Evolutionary conservation across 2,888 invertebrate genomes (phyloP).

Genomic region (Agrotis segetum): DNA sequence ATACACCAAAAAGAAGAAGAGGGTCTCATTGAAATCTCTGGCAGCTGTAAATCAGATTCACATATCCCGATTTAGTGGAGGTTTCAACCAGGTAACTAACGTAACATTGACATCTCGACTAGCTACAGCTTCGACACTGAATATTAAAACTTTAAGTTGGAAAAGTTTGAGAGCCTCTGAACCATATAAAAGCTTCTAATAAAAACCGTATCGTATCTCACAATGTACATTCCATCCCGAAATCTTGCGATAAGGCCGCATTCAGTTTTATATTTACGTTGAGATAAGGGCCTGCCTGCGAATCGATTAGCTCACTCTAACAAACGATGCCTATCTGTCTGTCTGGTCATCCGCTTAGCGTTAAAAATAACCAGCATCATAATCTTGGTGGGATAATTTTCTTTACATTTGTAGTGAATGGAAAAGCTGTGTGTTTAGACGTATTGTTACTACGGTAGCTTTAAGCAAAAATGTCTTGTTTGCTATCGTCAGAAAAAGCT

Average conservation of each 20-base stretch:
- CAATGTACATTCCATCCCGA: constrained; percentile 70
- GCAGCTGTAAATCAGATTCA: too few relatives aligned
- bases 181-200: constrained; percentile 20
- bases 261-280: constrained; percentile 81
- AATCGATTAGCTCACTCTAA: constrained; percentile 78
- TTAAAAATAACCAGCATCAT: constrained; percentile 53
- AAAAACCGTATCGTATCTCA: constrained; percentile 57
- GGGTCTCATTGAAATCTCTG: too few relatives aligned
- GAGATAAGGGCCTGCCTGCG: constrained; percentile 76
- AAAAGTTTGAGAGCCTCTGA: background rate
- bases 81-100: too few relatives aligned
- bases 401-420: constrained; percentile 16
- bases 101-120: too few relatives aligned
- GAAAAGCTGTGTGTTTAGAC: background rate
- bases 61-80: too few relatives aligned
- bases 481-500: background rate
- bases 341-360: constrained; percentile 64
- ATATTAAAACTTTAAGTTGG: too few relatives aligned
- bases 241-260: constrained; percentile 77
- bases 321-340: constrained; percentile 70
- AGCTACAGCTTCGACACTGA: too few relatives aligned
- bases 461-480: background rate
- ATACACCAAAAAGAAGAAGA: too few relatives aligned
- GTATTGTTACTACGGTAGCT: background rate
- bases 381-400: constrained; percentile 33